Percentiles rank a stretch among this genome's conserved stretches.
These are phyloP conservation scores for Numenius phaeopus DNA, from an alignment of 2,797 vertebrate species.

Conservation along the genomic window DNA sequence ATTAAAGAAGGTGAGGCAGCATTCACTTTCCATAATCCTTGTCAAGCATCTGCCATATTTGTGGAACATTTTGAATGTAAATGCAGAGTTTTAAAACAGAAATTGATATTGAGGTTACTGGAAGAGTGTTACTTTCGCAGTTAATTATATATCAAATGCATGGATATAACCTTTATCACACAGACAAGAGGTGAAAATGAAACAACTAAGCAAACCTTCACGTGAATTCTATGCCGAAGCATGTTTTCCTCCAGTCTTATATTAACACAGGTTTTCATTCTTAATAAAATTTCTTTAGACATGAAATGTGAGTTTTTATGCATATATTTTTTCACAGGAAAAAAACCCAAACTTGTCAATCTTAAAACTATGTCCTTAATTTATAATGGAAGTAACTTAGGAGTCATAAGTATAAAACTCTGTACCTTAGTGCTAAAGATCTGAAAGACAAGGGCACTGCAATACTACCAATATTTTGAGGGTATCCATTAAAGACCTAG, in stretches of 20 bases:
- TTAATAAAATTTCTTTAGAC: neutral
- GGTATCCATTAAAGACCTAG: neutral
- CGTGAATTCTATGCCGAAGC: neutral
- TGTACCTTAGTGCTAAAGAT: neutral
- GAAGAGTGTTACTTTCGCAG: neutral
- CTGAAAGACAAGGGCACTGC: neutral
- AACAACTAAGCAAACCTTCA: constrained; percentile 14
- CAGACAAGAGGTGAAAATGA: constrained; percentile 35
- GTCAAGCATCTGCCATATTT: neutral
- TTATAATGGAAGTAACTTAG: neutral
- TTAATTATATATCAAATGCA: neutral
- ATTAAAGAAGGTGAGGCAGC: neutral
- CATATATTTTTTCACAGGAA: neutral
- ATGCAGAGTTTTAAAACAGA: neutral
- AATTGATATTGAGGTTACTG: constrained; percentile 30
- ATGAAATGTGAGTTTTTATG: neutral
- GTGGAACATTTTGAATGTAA: constrained; percentile 47
- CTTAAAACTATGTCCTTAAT: neutral
- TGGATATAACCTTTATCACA: neutral
- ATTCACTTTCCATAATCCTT: constrained; percentile 25
- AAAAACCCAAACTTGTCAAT: neutral
- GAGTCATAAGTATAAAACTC: neutral
- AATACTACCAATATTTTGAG: neutral
- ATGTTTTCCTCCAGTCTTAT: neutral
- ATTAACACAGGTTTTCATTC: neutral